A percentile compares a stretch with the other conserved stretches of the same genome.
These are phyloP conservation scores for Rhipidura dahli DNA, from an alignment of 2,113 vertebrate genomes.

Conservation along the genomic window DNA sequence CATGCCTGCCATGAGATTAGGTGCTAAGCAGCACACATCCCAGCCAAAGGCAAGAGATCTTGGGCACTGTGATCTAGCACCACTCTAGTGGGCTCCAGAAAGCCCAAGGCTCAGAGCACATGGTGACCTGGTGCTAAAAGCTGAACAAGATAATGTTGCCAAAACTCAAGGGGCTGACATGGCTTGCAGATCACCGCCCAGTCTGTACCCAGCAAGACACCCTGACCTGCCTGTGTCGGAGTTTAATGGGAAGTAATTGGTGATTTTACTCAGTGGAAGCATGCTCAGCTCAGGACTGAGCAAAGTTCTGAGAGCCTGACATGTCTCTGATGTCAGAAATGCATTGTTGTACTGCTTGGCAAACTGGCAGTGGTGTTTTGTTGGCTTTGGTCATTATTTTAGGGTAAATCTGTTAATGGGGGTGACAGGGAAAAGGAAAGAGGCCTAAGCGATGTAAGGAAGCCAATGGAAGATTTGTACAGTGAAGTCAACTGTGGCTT, in stretches of 20 bases:
- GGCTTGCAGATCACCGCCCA: neutral
- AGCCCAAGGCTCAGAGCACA: neutral
- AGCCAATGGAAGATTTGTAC: neutral
- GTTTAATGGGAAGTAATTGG: neutral
- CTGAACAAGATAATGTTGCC: accelerated
- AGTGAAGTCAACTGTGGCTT: neutral
- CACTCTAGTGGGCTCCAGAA: neutral
- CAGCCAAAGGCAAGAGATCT: neutral
- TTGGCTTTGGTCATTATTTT: neutral
- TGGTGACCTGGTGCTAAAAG: neutral
- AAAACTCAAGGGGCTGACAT: neutral
- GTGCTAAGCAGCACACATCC: neutral
- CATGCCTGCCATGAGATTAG: neutral
- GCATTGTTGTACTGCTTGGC: neutral
- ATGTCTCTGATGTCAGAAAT: neutral
- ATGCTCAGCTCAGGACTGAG: neutral
- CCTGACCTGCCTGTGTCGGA: neutral
- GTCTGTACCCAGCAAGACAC: neutral
- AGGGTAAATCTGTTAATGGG: neutral
- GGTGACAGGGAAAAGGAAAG: neutral
- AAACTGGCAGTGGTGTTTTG: neutral
- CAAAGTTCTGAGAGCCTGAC: neutral
- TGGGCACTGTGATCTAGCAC: neutral
- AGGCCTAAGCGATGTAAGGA: neutral
- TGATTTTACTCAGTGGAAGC: neutral